Evolutionary conservation across 2,113 vertebrate genomes (phyloP), one percentile per base, ranked within the genome.

Genomic region (Sciurus niger): DNA sequence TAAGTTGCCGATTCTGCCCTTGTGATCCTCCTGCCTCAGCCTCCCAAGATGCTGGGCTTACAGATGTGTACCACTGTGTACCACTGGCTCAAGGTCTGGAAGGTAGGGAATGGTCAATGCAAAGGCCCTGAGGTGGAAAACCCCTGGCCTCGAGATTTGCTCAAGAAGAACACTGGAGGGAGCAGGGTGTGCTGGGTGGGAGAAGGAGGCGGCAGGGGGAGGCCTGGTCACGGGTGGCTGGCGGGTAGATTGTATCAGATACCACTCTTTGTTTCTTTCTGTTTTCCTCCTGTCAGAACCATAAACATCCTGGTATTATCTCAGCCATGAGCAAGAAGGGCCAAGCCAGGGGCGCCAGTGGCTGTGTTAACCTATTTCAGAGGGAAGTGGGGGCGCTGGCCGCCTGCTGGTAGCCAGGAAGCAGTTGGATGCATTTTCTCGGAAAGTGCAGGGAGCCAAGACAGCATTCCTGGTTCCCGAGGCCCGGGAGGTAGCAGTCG

Each of bases 261-360:
- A 58, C 4, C 22, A 7, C 48, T 84, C 30, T 51, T 6, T 0
- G 0, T 63, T 86, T 73, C 6, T 46, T 60, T 79, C 22, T 67
- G 0, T 73, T 84, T 85, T 73, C 60, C n/a, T 88, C 65, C 51
- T 65, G 0, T 7, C 8, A 84, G 79, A 84, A 95, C 74, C 96
- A 25, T 48, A 58, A 78, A 92, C 76, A 77, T 96, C 89, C 94
- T 93, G 92, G 55, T 77, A 77, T 92, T 95, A 25, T 95, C 46
- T 73, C 37, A 55, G 77, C n/a, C 5, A 7, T 8, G 77, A 60
- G 24, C 0, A 0, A 46, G 65, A 85, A 93, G 34, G 53, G 78
- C 24, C 48, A 68, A 63, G n/a, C 7, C 51, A 43, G 37, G 40
- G 67, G 46, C 58, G 16, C 63, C 25, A 30, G 34, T 48, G n/a